These are phyloP conservation scores for Sesamia nonagrioides DNA, from an alignment of 1,140 invertebrate genomes.

Conservation along the genomic window DNA sequence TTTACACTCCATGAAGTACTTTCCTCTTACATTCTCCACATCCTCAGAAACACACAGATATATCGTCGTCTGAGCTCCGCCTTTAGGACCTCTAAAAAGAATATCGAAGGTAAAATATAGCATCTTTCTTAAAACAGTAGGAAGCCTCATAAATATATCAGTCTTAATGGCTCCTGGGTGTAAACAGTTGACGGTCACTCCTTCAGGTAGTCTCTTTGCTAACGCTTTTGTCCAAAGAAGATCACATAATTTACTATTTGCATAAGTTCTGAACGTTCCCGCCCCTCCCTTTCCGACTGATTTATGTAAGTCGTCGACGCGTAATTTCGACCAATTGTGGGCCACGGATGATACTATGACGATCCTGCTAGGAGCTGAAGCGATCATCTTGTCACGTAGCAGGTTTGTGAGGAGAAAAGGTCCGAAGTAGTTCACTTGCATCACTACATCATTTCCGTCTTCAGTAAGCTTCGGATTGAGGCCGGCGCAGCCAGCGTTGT, in stretches of 20 bases:
- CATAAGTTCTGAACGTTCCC: slow-evolving; percentile 87
- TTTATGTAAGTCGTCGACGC: slow-evolving; percentile 86
- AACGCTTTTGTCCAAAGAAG: slow-evolving; percentile 90
- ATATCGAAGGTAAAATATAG: slow-evolving; percentile 68
- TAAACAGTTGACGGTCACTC: slow-evolving; percentile 87
- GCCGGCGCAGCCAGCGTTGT: slow-evolving; percentile 92
- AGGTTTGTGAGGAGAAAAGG: slow-evolving; percentile 91
- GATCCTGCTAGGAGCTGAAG: slow-evolving; percentile 88
- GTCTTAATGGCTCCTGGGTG: slow-evolving; percentile 90
- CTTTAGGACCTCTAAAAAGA: slow-evolving; percentile 87
- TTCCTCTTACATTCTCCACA: slow-evolving; percentile 66
- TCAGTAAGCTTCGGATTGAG: slow-evolving; percentile 80
- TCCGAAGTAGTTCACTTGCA: slow-evolving; percentile 91
- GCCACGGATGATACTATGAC: slow-evolving; percentile 91
- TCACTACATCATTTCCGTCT: slow-evolving; percentile 89
- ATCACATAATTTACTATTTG: slow-evolving; percentile 92
- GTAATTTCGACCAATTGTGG: slow-evolving; percentile 85
- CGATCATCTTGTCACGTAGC: slow-evolving; percentile 87
- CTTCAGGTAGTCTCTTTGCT: slow-evolving; percentile 86
- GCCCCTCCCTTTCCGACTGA: too few relatives aligned
- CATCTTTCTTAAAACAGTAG: too few relatives aligned
- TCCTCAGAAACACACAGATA: slow-evolving; percentile 71
- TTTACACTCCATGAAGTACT: slow-evolving; percentile 75
- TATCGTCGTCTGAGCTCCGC: slow-evolving; percentile 91
- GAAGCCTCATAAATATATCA: slow-evolving; percentile 83